These are phyloP conservation scores for Serranus cabrilla DNA, from an alignment of 2,797 vertebrate genomes.

Conservation along the genomic window DNA sequence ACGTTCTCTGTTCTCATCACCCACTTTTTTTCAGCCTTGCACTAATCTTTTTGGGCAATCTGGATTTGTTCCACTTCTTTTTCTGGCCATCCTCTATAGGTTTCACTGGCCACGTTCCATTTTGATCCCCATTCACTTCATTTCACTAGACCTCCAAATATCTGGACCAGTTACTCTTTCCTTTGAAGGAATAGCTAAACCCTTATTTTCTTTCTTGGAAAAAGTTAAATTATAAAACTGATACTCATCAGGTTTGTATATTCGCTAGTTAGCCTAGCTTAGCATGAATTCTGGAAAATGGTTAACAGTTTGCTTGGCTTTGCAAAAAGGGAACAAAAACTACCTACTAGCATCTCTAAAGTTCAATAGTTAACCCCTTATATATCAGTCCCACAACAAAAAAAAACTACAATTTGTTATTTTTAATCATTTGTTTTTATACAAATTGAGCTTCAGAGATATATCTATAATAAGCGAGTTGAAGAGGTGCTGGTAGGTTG, in stretches of 20 bases:
- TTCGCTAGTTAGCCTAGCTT: not conserved
- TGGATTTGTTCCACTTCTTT: slow-evolving; percentile 46
- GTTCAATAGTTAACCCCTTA: not conserved
- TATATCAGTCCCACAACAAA: too few relatives aligned
- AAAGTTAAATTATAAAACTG: not conserved
- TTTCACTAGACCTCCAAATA: slow-evolving; percentile 12
- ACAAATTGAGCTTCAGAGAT: not conserved
- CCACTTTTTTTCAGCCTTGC: not conserved
- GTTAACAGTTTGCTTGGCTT: not conserved
- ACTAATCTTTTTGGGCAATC: slow-evolving; percentile 39
- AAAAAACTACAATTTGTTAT: not conserved
- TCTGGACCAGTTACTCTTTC: not conserved
- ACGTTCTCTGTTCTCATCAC: slow-evolving; percentile 12
- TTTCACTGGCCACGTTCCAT: slow-evolving; percentile 25
- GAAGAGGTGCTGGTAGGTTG: not conserved
- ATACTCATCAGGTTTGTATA: not conserved
- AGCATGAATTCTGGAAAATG: not conserved
- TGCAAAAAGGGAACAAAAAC: not conserved
- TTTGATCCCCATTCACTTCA: not conserved
- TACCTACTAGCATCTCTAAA: not conserved
- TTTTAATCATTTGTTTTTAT: not conserved
- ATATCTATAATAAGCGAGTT: not conserved
- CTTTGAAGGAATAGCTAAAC: not conserved
- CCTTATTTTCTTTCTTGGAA: not conserved
- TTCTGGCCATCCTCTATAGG: slow-evolving; percentile 16